Conservation (phyloP, 2,888 invertebrate species). For the Troglohyphantes excavatus region DNA sequence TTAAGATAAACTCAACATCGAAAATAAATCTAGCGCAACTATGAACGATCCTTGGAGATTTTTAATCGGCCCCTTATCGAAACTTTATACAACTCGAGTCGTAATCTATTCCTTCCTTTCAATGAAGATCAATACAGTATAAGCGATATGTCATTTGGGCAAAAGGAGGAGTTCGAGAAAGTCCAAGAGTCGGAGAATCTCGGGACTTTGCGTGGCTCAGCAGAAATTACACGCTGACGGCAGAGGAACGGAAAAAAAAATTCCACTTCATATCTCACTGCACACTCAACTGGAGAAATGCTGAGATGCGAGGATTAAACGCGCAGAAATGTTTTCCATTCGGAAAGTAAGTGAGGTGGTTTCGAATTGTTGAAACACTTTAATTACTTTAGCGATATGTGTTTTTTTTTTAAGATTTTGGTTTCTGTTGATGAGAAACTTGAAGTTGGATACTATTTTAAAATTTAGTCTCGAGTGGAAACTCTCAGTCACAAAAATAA, state of each 20-base stretch:
- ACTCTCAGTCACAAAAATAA: too few species aligned
- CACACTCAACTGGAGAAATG: constrained; percentile 27
- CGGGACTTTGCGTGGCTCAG: constrained; percentile 58
- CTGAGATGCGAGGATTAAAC: constrained; percentile 5
- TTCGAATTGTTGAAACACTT: not conserved
- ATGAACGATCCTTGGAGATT: too few species aligned
- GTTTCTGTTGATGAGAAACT: too few species aligned
- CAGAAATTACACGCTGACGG: constrained; percentile 63
- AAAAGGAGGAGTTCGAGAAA: not conserved
- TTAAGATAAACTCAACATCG: too few species aligned
- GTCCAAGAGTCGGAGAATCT: constrained; percentile 8
- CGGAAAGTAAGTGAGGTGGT: not conserved
- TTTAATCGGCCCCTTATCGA: not conserved
- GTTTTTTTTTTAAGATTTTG: not conserved
- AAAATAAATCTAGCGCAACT: too few species aligned
- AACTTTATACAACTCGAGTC: constrained; percentile 39
- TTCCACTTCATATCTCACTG: constrained; percentile 13
- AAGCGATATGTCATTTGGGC: constrained; percentile 20
- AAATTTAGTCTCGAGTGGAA: too few species aligned
- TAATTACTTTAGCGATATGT: not conserved
- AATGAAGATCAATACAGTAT: constrained; percentile 63
- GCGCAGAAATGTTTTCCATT: constrained; percentile 8
- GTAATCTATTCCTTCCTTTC: constrained; percentile 43
- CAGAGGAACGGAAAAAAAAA: constrained; percentile 23
- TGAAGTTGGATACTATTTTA: too few species aligned